phyloP scores from a whole-genome alignment of 2,888 invertebrate genomes.

The Netelia fuscicornis region DNA sequence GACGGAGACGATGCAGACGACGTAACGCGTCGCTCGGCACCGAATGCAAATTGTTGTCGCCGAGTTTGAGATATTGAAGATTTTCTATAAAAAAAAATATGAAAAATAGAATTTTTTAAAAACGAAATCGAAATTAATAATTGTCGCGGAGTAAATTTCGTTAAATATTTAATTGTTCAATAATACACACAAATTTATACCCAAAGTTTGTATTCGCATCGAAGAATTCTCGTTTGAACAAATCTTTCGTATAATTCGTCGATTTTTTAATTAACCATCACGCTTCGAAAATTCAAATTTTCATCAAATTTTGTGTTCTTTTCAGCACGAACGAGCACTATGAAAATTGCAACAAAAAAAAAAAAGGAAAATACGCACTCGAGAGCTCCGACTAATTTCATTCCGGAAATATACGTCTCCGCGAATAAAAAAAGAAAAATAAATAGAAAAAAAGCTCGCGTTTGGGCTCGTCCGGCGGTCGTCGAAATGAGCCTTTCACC shows the following conservation, averaged over 20 bases:
- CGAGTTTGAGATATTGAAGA: slow-evolving; percentile 94
- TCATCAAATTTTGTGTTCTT: not conserved
- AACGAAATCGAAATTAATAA: not conserved
- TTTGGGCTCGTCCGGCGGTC: not conserved
- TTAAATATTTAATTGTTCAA: not conserved
- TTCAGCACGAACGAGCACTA: not conserved
- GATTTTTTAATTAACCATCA: not conserved
- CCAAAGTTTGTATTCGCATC: too few species aligned
- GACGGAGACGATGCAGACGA: slow-evolving; percentile 93
- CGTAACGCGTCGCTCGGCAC: slow-evolving; percentile 94
- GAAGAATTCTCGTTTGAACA: not conserved
- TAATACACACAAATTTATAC: too few species aligned
- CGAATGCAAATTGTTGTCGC: slow-evolving; percentile 94
- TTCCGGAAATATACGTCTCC: not conserved
- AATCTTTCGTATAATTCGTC: not conserved
- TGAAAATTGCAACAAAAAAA: too few species aligned
- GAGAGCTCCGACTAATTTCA: not conserved
- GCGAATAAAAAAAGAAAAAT: not conserved
- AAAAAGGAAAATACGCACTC: not conserved
- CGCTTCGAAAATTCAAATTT: not conserved
- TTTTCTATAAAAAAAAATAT: slow-evolving; percentile 88
- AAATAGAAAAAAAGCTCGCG: not conserved
- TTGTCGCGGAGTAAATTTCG: not conserved
- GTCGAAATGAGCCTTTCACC: not conserved
- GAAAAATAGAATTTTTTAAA: not conserved